Conservation (phyloP, 2,113 vertebrate genomes). For the Cheirogaleus medius region DNA sequence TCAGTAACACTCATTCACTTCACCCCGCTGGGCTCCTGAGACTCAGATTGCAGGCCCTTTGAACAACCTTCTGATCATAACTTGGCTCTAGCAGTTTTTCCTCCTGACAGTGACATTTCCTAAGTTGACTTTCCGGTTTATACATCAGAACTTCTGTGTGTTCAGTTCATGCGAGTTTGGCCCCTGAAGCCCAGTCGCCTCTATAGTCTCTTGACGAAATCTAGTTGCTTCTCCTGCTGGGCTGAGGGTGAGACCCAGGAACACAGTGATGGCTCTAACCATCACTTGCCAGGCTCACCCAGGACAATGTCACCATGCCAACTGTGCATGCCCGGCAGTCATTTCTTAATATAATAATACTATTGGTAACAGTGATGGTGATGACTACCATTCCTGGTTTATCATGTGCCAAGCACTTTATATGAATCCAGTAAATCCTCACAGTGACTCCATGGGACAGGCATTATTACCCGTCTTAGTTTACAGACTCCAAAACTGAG, state of each 20-base stretch:
- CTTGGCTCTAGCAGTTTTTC: neutral
- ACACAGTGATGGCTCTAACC: neutral
- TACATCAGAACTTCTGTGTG: neutral
- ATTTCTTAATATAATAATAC: neutral
- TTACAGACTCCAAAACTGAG: neutral
- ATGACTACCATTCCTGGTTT: neutral
- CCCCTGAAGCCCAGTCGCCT: neutral
- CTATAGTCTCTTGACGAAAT: neutral
- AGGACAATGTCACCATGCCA: neutral
- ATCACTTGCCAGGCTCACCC: neutral
- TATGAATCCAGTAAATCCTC: neutral
- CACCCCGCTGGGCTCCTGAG: neutral
- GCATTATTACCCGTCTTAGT: too few species aligned
- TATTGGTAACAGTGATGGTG: neutral
- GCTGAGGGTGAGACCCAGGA: neutral
- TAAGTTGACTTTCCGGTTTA: neutral
- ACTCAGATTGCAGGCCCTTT: neutral
- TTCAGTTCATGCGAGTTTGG: neutral
- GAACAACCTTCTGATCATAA: neutral
- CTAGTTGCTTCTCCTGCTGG: neutral
- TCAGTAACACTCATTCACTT: neutral
- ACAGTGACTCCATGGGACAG: neutral
- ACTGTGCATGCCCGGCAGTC: rapidly evolving
- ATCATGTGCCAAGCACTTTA: neutral
- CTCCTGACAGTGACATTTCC: neutral